phyloP scores from a whole-genome alignment of 2,888 invertebrate genomes.

The Spatulosminthurus flaviceps region DNA sequence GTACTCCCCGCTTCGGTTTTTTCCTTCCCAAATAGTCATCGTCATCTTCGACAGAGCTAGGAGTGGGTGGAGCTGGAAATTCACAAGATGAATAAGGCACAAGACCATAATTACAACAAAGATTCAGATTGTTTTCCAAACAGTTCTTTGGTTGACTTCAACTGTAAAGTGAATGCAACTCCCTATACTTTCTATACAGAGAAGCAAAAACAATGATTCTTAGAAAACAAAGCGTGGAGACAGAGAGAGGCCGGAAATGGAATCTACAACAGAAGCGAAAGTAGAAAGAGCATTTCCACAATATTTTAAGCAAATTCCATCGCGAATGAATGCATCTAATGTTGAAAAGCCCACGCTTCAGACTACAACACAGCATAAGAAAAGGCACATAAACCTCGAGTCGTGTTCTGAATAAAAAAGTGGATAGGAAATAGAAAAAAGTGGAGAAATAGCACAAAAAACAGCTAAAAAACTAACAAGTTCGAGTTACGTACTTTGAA shows the following conservation, averaged over 20 bases:
- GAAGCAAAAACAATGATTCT: conserved; percentile 19
- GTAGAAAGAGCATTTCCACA: background rate
- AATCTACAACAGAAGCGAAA: background rate
- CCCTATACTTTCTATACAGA: background rate
- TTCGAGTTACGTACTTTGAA: conserved; percentile 54
- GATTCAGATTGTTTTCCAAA: background rate
- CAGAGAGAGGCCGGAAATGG: conserved; percentile 15
- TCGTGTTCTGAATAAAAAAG: too few relatives aligned
- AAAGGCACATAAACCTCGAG: too few relatives aligned
- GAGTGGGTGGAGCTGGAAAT: conserved; percentile 73
- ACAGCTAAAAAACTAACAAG: too few relatives aligned
- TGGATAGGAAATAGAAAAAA: too few relatives aligned
- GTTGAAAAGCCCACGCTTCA: background rate
- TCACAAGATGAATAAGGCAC: background rate
- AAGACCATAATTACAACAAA: background rate
- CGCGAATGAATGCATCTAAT: background rate
- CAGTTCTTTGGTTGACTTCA: background rate
- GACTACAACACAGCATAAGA: too few relatives aligned
- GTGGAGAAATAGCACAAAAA: too few relatives aligned
- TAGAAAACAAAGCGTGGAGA: conserved; percentile 18
- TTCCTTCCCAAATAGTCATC: conserved; percentile 71
- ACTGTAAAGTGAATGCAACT: too few relatives aligned
- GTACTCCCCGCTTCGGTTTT: conserved; percentile 83
- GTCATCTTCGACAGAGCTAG: conserved; percentile 70
- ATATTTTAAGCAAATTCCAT: background rate